Conservation (phyloP, 2,113 vertebrate species). For the Xerus inauris region DNA sequence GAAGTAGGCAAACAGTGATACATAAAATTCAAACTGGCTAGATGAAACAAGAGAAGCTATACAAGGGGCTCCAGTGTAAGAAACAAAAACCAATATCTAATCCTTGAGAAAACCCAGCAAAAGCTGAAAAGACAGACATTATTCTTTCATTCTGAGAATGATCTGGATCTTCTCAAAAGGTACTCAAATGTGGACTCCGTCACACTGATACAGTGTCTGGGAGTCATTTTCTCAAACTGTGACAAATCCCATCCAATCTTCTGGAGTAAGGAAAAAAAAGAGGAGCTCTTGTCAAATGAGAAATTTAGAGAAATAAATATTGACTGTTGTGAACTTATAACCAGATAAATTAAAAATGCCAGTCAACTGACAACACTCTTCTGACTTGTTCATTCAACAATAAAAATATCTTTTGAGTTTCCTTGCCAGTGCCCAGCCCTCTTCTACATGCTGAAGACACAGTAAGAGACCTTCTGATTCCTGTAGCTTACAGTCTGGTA, state of each 20-base stretch:
- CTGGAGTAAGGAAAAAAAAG: background rate
- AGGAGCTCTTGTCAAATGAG: background rate
- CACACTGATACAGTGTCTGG: background rate
- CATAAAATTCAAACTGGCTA: background rate
- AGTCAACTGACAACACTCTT: background rate
- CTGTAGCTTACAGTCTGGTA: background rate
- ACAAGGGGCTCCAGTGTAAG: rapidly evolving
- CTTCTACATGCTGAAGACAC: background rate
- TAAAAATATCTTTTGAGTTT: background rate
- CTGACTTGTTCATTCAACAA: background rate
- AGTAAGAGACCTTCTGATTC: background rate
- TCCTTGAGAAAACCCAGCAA: background rate
- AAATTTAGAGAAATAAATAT: background rate
- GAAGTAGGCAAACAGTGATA: background rate
- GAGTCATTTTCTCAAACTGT: background rate
- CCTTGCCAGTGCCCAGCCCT: background rate
- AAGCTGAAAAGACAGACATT: background rate
- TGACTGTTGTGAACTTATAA: background rate
- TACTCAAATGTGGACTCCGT: background rate
- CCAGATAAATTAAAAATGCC: background rate
- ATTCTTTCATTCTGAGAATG: background rate
- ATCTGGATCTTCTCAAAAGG: background rate
- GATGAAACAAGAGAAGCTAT: background rate
- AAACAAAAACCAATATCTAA: background rate
- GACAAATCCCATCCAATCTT: background rate